Base-by-base conservation (phyloP, 2,888 invertebrate species). In the Lamellibrachia satsuma region DNA sequence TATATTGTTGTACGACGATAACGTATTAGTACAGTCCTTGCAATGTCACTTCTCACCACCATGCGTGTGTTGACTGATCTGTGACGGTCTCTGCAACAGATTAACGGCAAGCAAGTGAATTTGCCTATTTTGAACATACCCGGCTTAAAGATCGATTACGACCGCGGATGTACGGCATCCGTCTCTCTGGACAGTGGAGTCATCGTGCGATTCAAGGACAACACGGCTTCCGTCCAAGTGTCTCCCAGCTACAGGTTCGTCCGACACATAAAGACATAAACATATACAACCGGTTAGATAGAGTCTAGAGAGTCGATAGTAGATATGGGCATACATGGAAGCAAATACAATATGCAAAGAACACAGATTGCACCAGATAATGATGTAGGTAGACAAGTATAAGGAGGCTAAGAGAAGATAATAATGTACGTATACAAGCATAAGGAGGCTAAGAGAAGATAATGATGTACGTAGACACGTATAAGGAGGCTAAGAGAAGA, bases 151-250 rank as follows among this genome's bases (percentile, higher is more conserved):
- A 52, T 91, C 39, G 91, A 91, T 27, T 91, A 91, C n/a, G 55
- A 91, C 55, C 91, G 91, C 52, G 91, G 55, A 3, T 52, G 52
- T 7, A 57, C 15, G 4, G 55, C 55, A 2, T 52, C 91, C 9
- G 91, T 91, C 15, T 52, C 91, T 4, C 55, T 91, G 55, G 91
- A 91, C 91, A 55, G 91, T n/a, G 91, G 91, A n/a, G 91, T 91
- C 52, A 52, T 91, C 52, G 91, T 91, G 52, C 52, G 52, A 11
- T 52, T 91, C 27, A 91, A 91, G 55, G 91, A 57, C 55, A 52
- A 39, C 52, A 91, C 52, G 3, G 91, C 52, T 15, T 52, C 52
- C 52, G 91, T 91, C 52, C 91, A 91, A 22, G 91, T 91, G 27
- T 39, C 52, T 3, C 15, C 39, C 8, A n/a, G 22, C n/a, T 91